Evolutionary conservation across 2,888 invertebrate species (phyloP).

Genomic region (Galeopsomyia nigrocyanea): DNA sequence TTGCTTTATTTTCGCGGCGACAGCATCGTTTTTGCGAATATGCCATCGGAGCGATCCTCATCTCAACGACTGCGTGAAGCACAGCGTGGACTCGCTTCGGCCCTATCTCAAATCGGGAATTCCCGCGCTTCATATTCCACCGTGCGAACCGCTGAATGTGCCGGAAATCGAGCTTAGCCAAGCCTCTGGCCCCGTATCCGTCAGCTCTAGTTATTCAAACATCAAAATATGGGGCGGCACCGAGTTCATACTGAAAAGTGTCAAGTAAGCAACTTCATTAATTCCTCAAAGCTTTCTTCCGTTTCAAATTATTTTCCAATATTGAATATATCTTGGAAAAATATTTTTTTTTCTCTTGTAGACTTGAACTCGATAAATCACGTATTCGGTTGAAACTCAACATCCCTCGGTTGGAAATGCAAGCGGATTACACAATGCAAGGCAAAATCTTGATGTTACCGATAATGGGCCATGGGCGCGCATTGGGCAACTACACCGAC

Average conservation of each 20-base stretch:
- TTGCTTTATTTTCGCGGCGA: not conserved
- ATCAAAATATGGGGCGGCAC: constrained; percentile 77
- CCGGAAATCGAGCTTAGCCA: constrained; percentile 79
- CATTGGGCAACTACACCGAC: constrained; percentile 78
- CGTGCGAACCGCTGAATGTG: constrained; percentile 79
- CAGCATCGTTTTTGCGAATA: constrained; percentile 71
- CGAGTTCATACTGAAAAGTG: constrained; percentile 75
- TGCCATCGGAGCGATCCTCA: constrained; percentile 77
- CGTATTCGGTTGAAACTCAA: constrained; percentile 74
- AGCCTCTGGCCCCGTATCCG: constrained; percentile 77
- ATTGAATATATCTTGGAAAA: no score
- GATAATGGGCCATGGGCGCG: constrained; percentile 77
- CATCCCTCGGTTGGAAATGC: constrained; percentile 77
- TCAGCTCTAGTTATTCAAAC: constrained; percentile 78
- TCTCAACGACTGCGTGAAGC: constrained; percentile 74
- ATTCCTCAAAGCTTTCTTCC: no score
- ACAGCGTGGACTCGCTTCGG: constrained; percentile 74
- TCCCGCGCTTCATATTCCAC: constrained; percentile 77
- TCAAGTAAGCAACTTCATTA: constrained; percentile 72
- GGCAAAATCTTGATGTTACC: constrained; percentile 83
- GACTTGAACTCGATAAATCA: constrained; percentile 73
- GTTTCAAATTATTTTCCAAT: no score
- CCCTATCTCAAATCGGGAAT: constrained; percentile 76
- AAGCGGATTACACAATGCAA: constrained; percentile 76
- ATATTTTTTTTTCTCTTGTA: constrained; percentile 52